Evolutionary conservation across 2,113 vertebrate species (phyloP), one percentile per base, ranked within the genome.

Genomic region (Mandrillus leucophaeus): DNA sequence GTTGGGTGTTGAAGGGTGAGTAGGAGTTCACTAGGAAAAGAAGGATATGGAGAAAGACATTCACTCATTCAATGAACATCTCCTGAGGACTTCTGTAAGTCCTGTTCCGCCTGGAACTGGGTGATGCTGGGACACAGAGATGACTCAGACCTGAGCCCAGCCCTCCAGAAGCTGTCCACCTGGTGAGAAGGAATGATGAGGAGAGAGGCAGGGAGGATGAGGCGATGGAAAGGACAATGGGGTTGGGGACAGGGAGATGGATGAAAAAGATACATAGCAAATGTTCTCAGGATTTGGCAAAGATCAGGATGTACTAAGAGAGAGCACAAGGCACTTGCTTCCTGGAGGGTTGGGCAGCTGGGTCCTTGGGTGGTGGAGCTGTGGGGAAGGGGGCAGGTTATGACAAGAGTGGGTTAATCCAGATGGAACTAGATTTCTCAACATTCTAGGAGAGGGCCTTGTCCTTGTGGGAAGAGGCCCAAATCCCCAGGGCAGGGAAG

Each of bases 1-100:
- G 23, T 22, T 92, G 83, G 35, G 12, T 83, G 32, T 40, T 95
- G 86, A 90, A 85, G 85, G 70, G 64, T 85, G 84, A 85, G 9
- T 90, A 91, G 80, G 76, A 88, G 82, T 80, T 89, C 35, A 38
- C 90, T 61, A 61, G 90, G 72, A 80, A 90, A 79, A 89, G 45
- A 81, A 88, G 43, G 86, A 45, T 79, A 43, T 90, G 86, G 87
- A 96, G 94, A 92, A 95, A 97, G 88, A 85, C 50, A 82, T 87
- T 96, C 90, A 80, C 75, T 98, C 86, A 55, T 25, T 80, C 64
- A 52, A 13, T 43, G 70, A 80, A 38, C 55, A 48, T 90, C 66
- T 96, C 43, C 57, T 73, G 61, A 95, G 80, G 68, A 85, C 8
- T 92, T 66, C 43, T 8, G 8, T 11, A 40, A 90, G 38, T 45